These are phyloP conservation scores for Neodiprion fabricii DNA, from an alignment of 1,140 invertebrate species.

Conservation along the genomic window DNA sequence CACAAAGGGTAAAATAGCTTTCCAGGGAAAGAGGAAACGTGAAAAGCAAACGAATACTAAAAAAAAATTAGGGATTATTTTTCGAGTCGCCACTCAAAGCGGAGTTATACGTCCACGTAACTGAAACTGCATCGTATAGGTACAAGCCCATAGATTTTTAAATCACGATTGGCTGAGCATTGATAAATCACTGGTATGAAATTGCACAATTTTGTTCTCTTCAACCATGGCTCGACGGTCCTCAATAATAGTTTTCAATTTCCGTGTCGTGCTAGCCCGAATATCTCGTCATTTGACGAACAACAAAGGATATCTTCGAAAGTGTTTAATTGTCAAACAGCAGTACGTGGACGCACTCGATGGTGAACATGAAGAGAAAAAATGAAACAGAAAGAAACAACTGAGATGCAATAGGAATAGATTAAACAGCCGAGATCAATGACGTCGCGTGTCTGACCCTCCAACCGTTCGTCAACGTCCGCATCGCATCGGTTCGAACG, in stretches of 20 bases:
- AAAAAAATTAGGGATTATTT: no score
- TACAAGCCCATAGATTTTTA: no score
- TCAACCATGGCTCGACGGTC: neutral
- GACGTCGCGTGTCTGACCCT: slow-evolving; percentile 10
- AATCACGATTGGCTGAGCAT: no score
- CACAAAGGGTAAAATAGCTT: no score
- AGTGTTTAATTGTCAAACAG: neutral
- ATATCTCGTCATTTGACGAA: neutral
- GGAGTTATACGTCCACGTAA: no score
- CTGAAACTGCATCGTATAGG: no score
- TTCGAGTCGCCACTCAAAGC: no score
- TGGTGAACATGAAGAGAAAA: neutral
- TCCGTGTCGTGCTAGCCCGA: neutral
- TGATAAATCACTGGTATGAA: neutral
- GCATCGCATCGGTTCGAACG: no score
- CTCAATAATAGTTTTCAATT: neutral
- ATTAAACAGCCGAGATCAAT: slow-evolving; percentile 11
- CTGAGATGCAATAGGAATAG: neutral
- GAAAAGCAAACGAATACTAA: no score
- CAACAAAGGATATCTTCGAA: neutral
- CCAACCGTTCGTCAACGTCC: no score
- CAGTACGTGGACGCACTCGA: neutral
- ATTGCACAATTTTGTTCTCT: neutral
- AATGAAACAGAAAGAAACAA: neutral
- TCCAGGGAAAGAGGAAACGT: no score